A percentile compares a stretch with the other conserved stretches of the same genome.
Evolutionary conservation across 2,888 invertebrate species (phyloP).

Genomic region (Eilema depressum): DNA sequence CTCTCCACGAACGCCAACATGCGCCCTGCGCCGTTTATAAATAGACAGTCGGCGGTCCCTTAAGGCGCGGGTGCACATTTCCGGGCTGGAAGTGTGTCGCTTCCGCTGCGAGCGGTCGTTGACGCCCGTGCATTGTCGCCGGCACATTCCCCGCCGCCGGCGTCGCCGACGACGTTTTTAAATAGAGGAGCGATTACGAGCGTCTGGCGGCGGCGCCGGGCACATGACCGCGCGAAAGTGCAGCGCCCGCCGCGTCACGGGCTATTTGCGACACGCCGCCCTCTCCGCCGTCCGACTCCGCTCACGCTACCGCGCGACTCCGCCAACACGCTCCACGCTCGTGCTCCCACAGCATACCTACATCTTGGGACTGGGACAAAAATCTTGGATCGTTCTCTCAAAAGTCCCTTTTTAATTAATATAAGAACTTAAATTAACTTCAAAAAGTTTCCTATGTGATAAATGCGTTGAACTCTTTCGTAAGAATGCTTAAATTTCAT

Average conservation of each 20-base stretch:
- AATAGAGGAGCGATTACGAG: conserved; percentile 84
- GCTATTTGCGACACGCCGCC: conserved; percentile 79
- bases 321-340: conserved; percentile 22
- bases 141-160: conserved; percentile 80
- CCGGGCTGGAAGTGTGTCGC: conserved; percentile 86
- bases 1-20: conserved; percentile 62
- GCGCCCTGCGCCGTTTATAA: conserved; percentile 76
- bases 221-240: conserved; percentile 85
- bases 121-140: conserved; percentile 82
- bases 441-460: conserved; percentile 2
- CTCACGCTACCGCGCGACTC: conserved; percentile 28
- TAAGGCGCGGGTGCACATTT: conserved; percentile 84
- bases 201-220: conserved; percentile 83
- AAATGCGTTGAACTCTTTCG: conserved; percentile 67
- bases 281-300: conserved; percentile 34
- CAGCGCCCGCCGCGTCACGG: conserved; percentile 85
- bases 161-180: conserved; percentile 82
- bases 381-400: not conserved
- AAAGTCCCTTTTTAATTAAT: not conserved
- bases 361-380: not conserved
- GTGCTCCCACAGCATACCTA: not conserved
- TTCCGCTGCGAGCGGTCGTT: conserved; percentile 85
- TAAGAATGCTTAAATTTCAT: conserved; percentile 36
- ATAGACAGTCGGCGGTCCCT: conserved; percentile 79
- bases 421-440: not conserved